Percentiles rank a stretch among this genome's conserved stretches.
Conservation (phyloP, 1,140 invertebrate genomes). For the Calliphora vicina region DNA sequence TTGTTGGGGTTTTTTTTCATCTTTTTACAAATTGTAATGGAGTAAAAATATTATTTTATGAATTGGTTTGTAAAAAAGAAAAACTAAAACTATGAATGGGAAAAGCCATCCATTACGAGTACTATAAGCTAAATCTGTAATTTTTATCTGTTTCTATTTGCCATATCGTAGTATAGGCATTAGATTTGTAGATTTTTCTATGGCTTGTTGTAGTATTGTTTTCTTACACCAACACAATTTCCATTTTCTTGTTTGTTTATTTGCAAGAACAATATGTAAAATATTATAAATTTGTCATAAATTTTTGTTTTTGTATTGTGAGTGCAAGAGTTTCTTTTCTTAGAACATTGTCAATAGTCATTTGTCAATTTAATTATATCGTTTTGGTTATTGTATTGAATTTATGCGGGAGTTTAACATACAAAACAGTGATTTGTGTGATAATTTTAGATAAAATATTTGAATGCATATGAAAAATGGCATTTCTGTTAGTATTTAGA, state of each 20-base stretch:
- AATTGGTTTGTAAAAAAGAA: too few relatives aligned
- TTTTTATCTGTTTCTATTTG: too few relatives aligned
- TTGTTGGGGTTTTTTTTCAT: too few relatives aligned
- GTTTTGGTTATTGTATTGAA: not conserved
- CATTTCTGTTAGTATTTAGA: too few relatives aligned
- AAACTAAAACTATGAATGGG: too few relatives aligned
- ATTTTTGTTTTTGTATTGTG: not conserved
- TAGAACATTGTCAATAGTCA: not conserved
- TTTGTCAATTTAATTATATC: not conserved
- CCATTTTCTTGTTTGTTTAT: not conserved
- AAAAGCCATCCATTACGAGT: too few relatives aligned
- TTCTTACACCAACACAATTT: slow-evolving; percentile 4
- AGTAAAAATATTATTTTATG: too few relatives aligned
- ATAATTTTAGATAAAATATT: not conserved
- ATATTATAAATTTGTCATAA: slow-evolving; percentile 1
- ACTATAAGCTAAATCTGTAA: too few relatives aligned
- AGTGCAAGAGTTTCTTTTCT: not conserved
- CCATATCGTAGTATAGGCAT: too few relatives aligned
- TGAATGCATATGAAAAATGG: too few relatives aligned
- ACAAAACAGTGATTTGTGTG: not conserved
- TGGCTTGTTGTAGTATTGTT: not conserved
- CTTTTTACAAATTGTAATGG: too few relatives aligned
- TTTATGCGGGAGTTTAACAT: slow-evolving; percentile 3
- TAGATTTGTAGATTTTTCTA: too few relatives aligned
- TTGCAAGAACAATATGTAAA: not conserved